Base-by-base conservation (phyloP, 2,113 vertebrate genomes). In the Promerops cafer region DNA sequence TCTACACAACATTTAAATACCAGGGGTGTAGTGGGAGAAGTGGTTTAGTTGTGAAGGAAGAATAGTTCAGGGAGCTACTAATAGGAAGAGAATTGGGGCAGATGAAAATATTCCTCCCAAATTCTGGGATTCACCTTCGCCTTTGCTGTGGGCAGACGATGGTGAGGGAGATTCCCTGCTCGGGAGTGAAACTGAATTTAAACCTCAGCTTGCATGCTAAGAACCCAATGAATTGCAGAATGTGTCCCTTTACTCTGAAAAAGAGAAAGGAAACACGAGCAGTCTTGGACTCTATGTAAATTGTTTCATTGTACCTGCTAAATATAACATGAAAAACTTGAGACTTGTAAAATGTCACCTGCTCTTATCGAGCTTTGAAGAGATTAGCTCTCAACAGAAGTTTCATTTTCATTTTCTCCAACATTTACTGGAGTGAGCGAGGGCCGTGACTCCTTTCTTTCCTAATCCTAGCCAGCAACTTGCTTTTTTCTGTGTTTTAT, bases 381-480 rank as follows among this genome's bases (percentile, higher is more conserved):
- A 98, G 97, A 98, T 98, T 97, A 94, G 97, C 95, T 97, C 94
- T 95, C 96, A 95, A 64, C 44, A 28, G 33, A 60, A 97, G 97
- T 97, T 97, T 97, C 97, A 91, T 97, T 97, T 97, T 97, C 97
- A 87, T 98, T 97, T 96, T 91, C 96, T 94, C 96, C 93, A 96
- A n/a, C 96, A 87, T 95, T 95, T 95, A 92, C 93, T 94, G 97
- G 78, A 93, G 96, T n/a, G 96, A 96, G 63, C 44, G 22, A 95
- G 95, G 94, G 96, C 97, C 35, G 60, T 68, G 96, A 93, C 96
- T 97, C 96, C 96, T 96, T 97, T 93, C 95, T 96, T 96, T 96
- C 97, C 96, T 94, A 89, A 94, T 94, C 97, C 96, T 39, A 50
- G n/a, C 96, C 93, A 61, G 97, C 97, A 90, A 80, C 96, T 85